Evolutionary conservation across 1,140 invertebrate genomes (phyloP).

Genomic region (Papilio glaucus): DNA sequence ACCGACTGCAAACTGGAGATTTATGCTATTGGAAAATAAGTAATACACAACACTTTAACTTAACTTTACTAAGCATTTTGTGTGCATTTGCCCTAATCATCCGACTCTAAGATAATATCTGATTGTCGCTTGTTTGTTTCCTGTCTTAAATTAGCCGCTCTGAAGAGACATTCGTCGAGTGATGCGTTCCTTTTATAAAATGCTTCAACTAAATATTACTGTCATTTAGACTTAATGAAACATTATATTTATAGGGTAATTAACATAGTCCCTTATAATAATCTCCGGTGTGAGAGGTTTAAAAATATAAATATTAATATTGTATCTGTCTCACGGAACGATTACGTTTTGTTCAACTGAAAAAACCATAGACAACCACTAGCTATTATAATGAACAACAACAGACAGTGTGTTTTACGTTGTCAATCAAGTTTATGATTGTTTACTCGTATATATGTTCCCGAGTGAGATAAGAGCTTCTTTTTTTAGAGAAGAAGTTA

Average conservation of each 20-base stretch:
- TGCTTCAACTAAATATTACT: conserved; percentile 4
- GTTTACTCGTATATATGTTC: no score
- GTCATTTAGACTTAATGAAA: conserved; percentile 16
- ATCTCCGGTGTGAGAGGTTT: neutral
- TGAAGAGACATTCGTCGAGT: conserved; percentile 17
- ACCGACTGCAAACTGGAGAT: no score
- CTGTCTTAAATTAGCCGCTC: conserved; percentile 35
- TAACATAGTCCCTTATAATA: conserved; percentile 3
- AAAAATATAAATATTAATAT: neutral
- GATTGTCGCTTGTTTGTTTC: conserved; percentile 38
- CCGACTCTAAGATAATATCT: conserved; percentile 21
- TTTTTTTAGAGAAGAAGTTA: no score
- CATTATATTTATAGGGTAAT: conserved; percentile 21
- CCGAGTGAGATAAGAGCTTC: no score
- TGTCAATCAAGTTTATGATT: neutral
- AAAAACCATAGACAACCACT: neutral
- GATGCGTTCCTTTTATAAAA: conserved; percentile 13
- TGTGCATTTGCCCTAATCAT: neutral
- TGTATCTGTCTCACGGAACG: neutral
- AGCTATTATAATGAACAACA: neutral
- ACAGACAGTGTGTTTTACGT: neutral
- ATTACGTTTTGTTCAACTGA: neutral
- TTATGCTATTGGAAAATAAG: no score
- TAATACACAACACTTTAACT: neutral
- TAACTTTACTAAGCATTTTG: neutral